Evolutionary conservation across 2,113 vertebrate species (phyloP), one percentile per base, ranked within the genome.

Genomic region (Shinisaurus crocodilurus): DNA sequence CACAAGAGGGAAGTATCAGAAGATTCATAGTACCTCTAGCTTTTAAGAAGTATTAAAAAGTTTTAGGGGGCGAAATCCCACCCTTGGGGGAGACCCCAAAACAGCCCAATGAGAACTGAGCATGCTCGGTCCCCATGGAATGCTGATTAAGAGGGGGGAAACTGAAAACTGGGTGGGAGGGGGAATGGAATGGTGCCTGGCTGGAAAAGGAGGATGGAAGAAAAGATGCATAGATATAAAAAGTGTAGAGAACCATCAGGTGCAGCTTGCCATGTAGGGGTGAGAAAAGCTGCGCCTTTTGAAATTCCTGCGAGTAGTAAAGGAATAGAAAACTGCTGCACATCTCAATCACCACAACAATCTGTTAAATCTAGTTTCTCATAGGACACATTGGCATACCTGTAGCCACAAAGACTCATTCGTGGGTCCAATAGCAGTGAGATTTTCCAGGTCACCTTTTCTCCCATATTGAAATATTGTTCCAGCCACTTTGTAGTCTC

Each of bases 401-500:
- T 99, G 99, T 89, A 99, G 97, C 98, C 99, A 98, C 90, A 99
- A 91, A 0, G 99, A 98, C 89, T 99, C 97, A 37, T 96, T 98
- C 82, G 98, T 99, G 88, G 99, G 99, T 86, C 99, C 99, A 0
- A 98, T 89, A 32, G 99, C 98, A 0, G 98, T 99, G 91, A 99
- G 97, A 88, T 98, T 99, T 97, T 99, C 99, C 93, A 99, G 95
- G 94, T 99, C 98, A 3, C 98, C 98, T 34, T 95, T 98, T 93
- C 99, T 98, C 77, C 98, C 98, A 3, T 99, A 99, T 82, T 97
- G 98, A 96, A 99, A 99, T 65, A 97, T 79, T 0, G 98, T 98
- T 77, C 98, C 99, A 0, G 98, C 98, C 27, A 98, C 97, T 92
- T 98, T 97, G 86, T 99, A 99, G 96, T 99, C 98, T 9, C 99